phyloP scores from a whole-genome alignment of 2,113 vertebrate species.

The Phaetusa simplex region DNA sequence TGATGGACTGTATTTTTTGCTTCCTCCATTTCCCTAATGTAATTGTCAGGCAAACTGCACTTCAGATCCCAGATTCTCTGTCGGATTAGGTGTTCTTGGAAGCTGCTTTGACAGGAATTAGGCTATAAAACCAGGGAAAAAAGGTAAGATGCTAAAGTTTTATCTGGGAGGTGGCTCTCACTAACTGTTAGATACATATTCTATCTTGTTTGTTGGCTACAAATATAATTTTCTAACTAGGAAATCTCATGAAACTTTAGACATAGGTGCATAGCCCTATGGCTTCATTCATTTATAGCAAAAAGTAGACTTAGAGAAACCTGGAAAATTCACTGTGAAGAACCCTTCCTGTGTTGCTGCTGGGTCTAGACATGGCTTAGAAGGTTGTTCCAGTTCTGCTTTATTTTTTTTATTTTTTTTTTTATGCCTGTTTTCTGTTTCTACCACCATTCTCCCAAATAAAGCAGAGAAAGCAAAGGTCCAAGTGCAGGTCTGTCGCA shows the following conservation, averaged over 20 bases:
- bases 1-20: neutral
- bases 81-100: neutral
- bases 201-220: neutral
- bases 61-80: neutral
- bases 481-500: neutral
- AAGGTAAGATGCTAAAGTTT: neutral
- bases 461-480: neutral
- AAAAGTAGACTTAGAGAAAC: neutral
- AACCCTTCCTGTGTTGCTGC: neutral
- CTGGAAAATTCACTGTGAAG: neutral
- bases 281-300: neutral
- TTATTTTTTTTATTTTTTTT: neutral
- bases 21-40: neutral
- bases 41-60: neutral
- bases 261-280: neutral
- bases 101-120: neutral
- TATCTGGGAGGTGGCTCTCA: neutral
- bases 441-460: neutral
- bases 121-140: neutral
- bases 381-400: neutral
- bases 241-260: neutral
- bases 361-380: neutral
- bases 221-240: conserved; percentile 38
- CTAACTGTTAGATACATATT: neutral
- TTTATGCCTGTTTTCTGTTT: neutral